phyloP scores from a whole-genome alignment of 2,888 invertebrate species.

The Gastrophysa polygoni region DNA sequence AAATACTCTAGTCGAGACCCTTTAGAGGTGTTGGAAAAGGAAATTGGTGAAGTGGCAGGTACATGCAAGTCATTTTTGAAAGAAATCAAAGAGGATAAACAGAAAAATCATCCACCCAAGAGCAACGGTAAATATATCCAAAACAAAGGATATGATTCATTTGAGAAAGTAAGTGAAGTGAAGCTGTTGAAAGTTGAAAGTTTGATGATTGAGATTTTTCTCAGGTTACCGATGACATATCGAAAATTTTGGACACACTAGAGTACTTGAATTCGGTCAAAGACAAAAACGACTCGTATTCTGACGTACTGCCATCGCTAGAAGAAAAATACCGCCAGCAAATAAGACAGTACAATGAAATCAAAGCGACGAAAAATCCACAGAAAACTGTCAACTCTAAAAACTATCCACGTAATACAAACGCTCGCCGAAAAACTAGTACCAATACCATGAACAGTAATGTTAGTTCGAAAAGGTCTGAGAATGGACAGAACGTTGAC shows the following conservation, averaged over 20 bases:
- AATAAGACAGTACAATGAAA: neutral
- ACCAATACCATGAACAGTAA: neutral
- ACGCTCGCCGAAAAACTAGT: neutral
- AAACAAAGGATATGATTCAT: neutral
- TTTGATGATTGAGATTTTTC: neutral
- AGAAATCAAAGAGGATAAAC: neutral
- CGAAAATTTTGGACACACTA: conserved; percentile 14
- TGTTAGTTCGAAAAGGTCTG: neutral
- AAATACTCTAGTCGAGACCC: neutral
- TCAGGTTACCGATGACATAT: conserved; percentile 36
- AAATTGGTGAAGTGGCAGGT: conserved; percentile 14
- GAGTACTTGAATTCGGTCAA: conserved; percentile 12
- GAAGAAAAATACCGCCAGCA: conserved; percentile 18
- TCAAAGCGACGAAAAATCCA: neutral
- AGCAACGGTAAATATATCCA: neutral
- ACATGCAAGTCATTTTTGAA: conserved; percentile 4
- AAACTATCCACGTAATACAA: neutral
- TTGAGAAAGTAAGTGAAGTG: conserved; percentile 3
- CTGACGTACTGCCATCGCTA: conserved; percentile 32
- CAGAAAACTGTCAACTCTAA: too few species aligned
- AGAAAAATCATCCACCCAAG: neutral
- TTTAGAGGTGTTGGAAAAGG: conserved; percentile 15
- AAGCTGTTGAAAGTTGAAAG: too few species aligned
- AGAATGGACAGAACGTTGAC: neutral
- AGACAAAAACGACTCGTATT: conserved; percentile 26